Percentiles rank a stretch among this genome's conserved stretches.
Conservation (phyloP, 1,140 invertebrate species). For the Rhopalosiphum padi region DNA sequence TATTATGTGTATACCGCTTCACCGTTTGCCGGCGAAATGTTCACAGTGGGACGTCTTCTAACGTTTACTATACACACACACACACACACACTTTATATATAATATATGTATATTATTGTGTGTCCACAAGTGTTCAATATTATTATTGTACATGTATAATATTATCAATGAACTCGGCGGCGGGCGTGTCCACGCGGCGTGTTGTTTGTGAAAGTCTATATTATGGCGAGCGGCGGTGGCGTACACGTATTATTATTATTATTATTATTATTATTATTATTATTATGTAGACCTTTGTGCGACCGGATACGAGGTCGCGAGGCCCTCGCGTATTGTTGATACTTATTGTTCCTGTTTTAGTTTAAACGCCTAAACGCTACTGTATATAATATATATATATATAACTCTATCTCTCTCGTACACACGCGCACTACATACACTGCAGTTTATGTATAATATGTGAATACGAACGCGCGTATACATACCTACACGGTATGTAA, state of each 20-base stretch:
- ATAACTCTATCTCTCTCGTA: not conserved
- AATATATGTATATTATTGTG: not conserved
- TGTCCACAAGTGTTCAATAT: slow-evolving; percentile 1
- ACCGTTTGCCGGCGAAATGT: slow-evolving; percentile 17
- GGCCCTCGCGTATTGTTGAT: slow-evolving; percentile 41
- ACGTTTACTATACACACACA: not conserved
- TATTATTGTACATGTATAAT: not conserved
- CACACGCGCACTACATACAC: not conserved
- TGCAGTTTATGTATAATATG: not conserved
- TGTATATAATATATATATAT: not conserved
- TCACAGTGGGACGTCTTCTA: slow-evolving; percentile 56
- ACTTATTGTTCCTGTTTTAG: slow-evolving; percentile 48
- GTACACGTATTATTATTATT: too few species aligned
- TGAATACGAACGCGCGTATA: not conserved
- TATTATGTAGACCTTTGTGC: slow-evolving; percentile 48
- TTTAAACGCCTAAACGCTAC: slow-evolving; percentile 50
- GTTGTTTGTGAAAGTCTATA: slow-evolving; percentile 53
- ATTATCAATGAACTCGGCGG: slow-evolving; percentile 38
- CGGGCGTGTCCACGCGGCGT: slow-evolving; percentile 51
- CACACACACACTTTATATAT: not conserved
- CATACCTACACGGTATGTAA: not conserved
- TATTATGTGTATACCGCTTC: not conserved
- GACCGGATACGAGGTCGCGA: slow-evolving; percentile 55
- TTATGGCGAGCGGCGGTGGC: not conserved
- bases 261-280: not conserved